Conservation (phyloP, 2,888 invertebrate genomes). For the Chalcosyrphus nemorum region DNA sequence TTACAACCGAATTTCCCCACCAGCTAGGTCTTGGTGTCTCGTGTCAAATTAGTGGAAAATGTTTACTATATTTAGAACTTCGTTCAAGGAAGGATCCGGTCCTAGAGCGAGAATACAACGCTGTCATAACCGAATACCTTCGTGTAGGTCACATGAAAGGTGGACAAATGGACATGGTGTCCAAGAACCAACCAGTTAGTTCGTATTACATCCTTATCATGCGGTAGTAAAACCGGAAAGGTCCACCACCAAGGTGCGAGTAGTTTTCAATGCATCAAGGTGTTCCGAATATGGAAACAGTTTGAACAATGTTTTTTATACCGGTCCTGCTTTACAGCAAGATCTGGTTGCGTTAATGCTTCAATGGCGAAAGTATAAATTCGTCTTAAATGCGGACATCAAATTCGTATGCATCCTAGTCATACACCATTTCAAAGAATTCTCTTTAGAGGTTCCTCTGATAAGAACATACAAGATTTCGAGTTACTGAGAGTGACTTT, state of each 20-base stretch:
- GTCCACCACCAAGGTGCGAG: background rate
- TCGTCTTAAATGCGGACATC: background rate
- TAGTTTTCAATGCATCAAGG: background rate
- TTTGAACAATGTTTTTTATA: background rate
- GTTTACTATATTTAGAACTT: background rate
- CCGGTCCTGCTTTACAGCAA: background rate
- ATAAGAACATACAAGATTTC: background rate
- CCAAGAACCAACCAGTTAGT: background rate
- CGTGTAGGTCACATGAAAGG: background rate
- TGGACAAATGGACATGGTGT: background rate
- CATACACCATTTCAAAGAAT: background rate
- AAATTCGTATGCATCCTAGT: background rate
- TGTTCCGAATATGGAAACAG: background rate
- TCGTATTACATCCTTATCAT: background rate
- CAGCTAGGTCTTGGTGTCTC: too few species aligned
- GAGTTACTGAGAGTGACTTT: background rate
- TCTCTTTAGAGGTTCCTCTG: background rate
- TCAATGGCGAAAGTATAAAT: background rate
- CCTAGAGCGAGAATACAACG: background rate
- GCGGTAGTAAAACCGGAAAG: background rate
- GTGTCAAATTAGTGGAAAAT: too few species aligned
- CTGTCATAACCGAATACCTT: background rate
- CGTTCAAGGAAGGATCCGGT: background rate
- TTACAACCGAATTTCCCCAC: too few species aligned
- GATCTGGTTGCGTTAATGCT: background rate